phyloP scores from a whole-genome alignment of 2,797 vertebrate species.

The Lithobates sylvaticus region DNA sequence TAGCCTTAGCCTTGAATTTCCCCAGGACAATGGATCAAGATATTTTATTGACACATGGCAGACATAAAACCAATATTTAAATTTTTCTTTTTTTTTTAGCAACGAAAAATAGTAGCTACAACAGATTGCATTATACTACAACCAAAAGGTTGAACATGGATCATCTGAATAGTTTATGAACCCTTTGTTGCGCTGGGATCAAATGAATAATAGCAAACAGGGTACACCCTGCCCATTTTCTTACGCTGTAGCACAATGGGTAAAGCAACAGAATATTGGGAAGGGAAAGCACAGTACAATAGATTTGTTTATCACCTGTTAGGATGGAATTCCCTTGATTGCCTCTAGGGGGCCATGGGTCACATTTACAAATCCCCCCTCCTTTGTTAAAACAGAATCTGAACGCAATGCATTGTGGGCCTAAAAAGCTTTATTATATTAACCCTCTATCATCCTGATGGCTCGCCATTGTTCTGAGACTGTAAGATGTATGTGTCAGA shows the following conservation, averaged over 20 bases:
- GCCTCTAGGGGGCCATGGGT: constrained; percentile 24
- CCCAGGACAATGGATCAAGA: neutral
- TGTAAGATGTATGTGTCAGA: neutral
- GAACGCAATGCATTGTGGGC: constrained; percentile 37
- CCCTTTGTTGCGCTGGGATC: neutral
- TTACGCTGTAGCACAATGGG: neutral
- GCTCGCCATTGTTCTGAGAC: constrained; percentile 9
- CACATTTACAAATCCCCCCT: constrained; percentile 21
- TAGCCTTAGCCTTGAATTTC: neutral
- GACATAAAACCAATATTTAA: neutral
- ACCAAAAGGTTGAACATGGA: neutral
- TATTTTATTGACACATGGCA: neutral
- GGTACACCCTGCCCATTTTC: too few species aligned
- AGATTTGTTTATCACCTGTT: constrained; percentile 12
- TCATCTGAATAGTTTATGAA: neutral
- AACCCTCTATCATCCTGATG: constrained; percentile 19
- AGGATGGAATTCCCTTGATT: neutral
- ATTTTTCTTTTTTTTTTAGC: neutral
- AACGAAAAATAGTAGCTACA: neutral
- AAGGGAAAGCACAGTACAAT: neutral
- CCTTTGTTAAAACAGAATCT: constrained; percentile 22
- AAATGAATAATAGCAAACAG: neutral
- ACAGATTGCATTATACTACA: neutral
- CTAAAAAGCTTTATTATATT: constrained; percentile 5
- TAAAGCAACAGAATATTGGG: neutral